Conservation (phyloP, 2,888 invertebrate genomes). For the Panorpa germanica region DNA sequence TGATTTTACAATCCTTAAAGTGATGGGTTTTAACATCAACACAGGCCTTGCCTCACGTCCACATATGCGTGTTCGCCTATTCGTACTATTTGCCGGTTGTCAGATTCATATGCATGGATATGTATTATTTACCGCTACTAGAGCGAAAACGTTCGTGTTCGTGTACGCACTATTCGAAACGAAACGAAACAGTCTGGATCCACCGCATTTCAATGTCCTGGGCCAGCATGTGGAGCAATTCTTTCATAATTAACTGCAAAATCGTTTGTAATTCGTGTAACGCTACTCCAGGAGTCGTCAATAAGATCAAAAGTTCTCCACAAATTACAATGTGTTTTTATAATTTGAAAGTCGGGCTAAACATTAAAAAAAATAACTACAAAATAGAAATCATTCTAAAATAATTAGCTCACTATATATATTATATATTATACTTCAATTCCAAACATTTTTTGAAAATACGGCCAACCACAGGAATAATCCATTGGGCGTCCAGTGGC, state of each 20-base stretch:
- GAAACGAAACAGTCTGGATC: no score
- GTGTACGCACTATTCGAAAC: no score
- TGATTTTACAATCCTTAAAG: no score
- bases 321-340: slow-evolving; percentile 40
- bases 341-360: slow-evolving; percentile 36
- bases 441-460: slow-evolving; percentile 42
- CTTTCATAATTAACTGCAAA: slow-evolving; percentile 41
- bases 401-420: slow-evolving; percentile 15
- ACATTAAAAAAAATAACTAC: slow-evolving; percentile 14
- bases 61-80: no score
- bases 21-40: no score
- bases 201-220: no score
- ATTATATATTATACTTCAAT: slow-evolving; percentile 24
- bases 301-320: slow-evolving; percentile 55
- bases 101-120: no score
- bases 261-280: slow-evolving; percentile 37
- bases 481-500: slow-evolving; percentile 55
- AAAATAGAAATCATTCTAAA: slow-evolving; percentile 12
- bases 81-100: no score
- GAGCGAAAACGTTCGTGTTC: no score
- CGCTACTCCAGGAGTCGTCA: slow-evolving; percentile 40
- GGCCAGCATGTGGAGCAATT: slow-evolving; percentile 28
- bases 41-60: no score
- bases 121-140: no score
- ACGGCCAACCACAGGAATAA: slow-evolving; percentile 75